Conservation (phyloP, 2,113 vertebrate genomes). For the Pterocles gutturalis region DNA sequence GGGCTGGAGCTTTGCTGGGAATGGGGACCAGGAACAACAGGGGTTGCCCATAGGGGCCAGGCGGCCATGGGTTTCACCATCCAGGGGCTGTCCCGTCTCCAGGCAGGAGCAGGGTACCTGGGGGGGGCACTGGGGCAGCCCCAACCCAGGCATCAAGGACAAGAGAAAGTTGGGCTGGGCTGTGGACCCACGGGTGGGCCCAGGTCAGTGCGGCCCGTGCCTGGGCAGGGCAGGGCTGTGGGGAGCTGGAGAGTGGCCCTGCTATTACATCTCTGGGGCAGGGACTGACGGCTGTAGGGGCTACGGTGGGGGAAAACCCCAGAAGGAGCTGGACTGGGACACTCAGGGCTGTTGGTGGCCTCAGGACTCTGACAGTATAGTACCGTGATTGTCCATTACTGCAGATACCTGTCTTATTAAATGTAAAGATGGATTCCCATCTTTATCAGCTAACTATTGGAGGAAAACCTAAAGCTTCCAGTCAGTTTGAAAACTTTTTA, state of each 20-base stretch:
- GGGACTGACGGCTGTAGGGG: not conserved
- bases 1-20: not conserved
- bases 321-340: fast-evolving
- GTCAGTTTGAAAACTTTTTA: not conserved
- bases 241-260: not conserved
- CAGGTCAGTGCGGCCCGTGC: fast-evolving
- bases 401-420: not conserved
- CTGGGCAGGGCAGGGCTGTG: not conserved
- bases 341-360: not conserved
- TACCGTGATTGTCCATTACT: not conserved
- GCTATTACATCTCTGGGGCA: not conserved
- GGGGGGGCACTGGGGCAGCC: fast-evolving
- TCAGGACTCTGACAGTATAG: not conserved
- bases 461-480: not conserved
- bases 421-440: not conserved
- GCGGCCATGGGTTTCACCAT: not conserved
- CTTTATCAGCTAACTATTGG: not conserved
- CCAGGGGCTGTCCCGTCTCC: not conserved
- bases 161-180: not conserved
- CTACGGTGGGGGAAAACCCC: fast-evolving
- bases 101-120: not conserved
- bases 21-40: not conserved
- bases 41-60: too few species aligned
- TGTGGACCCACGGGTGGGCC: fast-evolving
- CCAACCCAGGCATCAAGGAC: not conserved